These are phyloP conservation scores for Thripadectes ignobilis DNA, from an alignment of 2,797 vertebrate genomes.

Conservation along the genomic window DNA sequence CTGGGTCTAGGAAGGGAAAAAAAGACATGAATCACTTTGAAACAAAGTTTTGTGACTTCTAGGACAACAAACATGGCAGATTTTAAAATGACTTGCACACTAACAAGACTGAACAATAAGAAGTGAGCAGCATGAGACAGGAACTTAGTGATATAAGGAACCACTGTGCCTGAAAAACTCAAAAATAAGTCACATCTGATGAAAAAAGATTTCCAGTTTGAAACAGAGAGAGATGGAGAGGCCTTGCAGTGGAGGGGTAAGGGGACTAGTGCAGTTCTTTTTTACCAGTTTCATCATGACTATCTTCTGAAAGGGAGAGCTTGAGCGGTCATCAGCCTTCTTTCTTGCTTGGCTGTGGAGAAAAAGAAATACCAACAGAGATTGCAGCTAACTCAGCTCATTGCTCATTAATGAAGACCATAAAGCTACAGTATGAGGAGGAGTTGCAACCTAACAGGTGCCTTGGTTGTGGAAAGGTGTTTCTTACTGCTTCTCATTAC, in stretches of 20 bases:
- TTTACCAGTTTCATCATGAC: neutral
- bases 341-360: neutral
- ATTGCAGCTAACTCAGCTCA: neutral
- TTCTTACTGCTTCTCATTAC: neutral
- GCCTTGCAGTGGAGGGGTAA: neutral
- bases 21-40: neutral
- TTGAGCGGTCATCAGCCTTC: neutral
- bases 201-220: neutral
- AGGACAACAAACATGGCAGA: neutral
- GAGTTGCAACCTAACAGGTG: neutral
- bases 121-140: neutral
- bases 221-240: neutral
- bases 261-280: neutral
- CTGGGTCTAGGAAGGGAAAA: neutral
- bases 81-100: neutral
- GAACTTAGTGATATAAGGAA: neutral
- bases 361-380: neutral
- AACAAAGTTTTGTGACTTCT: neutral
- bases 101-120: neutral
- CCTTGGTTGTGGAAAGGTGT: neutral
- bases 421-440: neutral
- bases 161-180: neutral
- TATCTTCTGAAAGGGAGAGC: fast-evolving
- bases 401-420: neutral
- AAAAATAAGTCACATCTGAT: neutral